Evolutionary conservation across 1,140 invertebrate genomes (phyloP).

Genomic region (Eupristina koningsbergeri): DNA sequence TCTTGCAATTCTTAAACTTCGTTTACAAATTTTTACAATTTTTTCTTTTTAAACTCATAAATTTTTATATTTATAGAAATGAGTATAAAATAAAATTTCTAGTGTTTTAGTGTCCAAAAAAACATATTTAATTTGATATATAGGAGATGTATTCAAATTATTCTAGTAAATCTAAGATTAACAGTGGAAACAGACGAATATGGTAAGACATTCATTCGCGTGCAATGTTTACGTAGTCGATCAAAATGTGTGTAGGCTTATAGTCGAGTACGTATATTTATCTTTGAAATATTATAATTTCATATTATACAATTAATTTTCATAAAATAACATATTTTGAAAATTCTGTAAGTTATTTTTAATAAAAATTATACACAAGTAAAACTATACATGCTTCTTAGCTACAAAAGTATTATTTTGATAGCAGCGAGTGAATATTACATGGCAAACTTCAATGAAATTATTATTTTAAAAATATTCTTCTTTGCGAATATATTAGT

Average conservation of each 20-base stretch:
- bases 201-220: background rate
- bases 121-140: background rate
- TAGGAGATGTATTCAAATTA: background rate
- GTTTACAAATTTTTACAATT: background rate
- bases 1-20: background rate
- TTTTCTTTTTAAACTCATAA: background rate
- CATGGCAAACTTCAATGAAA: no score
- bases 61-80: background rate
- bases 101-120: no score
- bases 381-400: no score
- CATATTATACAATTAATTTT: no score
- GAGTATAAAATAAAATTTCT: no score
- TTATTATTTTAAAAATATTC: no score
- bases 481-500: no score
- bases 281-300: background rate
- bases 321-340: no score
- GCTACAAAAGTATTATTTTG: no score
- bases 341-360: no score
- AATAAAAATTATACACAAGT: no score
- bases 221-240: background rate
- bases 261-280: background rate
- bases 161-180: background rate
- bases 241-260: background rate
- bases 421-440: no score
- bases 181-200: background rate